A percentile compares a stretch with the other conserved stretches of the same genome.
Evolutionary conservation across 1,140 invertebrate genomes (phyloP).

Genomic region (Drosophila equinoxialis): DNA sequence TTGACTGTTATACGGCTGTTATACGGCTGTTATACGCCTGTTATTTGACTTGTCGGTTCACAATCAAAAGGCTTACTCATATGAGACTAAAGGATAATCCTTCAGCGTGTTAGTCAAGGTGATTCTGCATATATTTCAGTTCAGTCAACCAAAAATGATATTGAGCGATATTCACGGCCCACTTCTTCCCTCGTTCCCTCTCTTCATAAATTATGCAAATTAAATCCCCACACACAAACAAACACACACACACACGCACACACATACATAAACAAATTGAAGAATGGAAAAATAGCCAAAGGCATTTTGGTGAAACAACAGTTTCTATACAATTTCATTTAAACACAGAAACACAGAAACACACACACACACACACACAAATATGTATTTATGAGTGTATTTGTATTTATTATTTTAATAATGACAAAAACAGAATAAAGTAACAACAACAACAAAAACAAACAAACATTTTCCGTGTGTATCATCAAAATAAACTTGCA

Average conservation of each 20-base stretch:
- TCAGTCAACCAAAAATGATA: neutral
- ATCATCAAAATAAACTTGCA: conserved; percentile 19
- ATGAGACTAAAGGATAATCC: no score
- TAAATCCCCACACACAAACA: neutral
- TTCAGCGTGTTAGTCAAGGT: no score
- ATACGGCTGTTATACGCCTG: neutral
- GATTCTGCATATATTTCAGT: neutral
- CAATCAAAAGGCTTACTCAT: no score
- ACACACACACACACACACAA: neutral
- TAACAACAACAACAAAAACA: conserved; percentile 2
- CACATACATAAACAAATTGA: neutral
- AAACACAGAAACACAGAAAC: neutral
- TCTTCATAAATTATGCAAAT: conserved; percentile 20
- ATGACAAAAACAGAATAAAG: neutral
- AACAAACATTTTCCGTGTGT: conserved; percentile 2
- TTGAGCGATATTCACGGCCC: neutral
- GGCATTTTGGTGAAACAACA: conserved; percentile 14
- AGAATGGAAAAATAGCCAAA: conserved; percentile 14
- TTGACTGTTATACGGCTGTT: neutral
- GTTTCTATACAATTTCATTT: conserved; percentile 6
- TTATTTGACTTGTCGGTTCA: no score
- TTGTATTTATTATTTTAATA: conserved; percentile 19
- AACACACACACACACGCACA: neutral
- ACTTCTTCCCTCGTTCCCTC: neutral
- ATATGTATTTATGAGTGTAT: neutral